These are phyloP conservation scores for Cybosia mesomella DNA, from an alignment of 2,888 invertebrate species.

Conservation along the genomic window DNA sequence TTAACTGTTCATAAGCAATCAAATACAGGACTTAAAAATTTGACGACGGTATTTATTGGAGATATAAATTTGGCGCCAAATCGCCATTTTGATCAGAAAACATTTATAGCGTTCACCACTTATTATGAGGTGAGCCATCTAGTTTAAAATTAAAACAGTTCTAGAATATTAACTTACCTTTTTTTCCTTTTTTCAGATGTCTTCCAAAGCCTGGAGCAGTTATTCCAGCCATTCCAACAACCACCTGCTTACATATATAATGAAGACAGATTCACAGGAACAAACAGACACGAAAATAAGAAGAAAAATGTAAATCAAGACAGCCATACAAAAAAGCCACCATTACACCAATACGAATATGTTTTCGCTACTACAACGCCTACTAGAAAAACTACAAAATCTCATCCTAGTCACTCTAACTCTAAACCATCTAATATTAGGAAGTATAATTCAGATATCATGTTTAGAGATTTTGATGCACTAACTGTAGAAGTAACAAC, in stretches of 20 bases:
- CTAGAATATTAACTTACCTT: not conserved
- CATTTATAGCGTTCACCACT: no score
- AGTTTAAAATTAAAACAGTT: no score
- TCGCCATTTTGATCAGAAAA: no score
- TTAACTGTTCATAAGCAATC: no score
- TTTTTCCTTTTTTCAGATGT: conserved; percentile 65
- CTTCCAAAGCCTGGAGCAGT: conserved; percentile 66
- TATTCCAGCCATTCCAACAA: conserved; percentile 54
- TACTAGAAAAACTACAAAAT: conserved; percentile 48
- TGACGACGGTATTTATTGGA: no score
- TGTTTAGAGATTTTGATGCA: conserved; percentile 18
- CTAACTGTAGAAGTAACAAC: conserved; percentile 32
- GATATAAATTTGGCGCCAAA: no score
- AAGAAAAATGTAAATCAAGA: conserved; percentile 33
- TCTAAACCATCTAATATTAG: conserved; percentile 29
- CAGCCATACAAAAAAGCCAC: conserved; percentile 24
- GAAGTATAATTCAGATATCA: conserved; percentile 35
- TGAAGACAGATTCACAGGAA: conserved; percentile 31
- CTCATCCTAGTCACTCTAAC: conserved; percentile 41
- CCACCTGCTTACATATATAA: conserved; percentile 31
- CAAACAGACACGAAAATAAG: conserved; percentile 31
- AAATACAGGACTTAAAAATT: no score
- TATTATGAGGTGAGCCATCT: no score
- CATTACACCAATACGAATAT: conserved; percentile 44
- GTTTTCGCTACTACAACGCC: conserved; percentile 51